These are phyloP conservation scores for Bufo bufo DNA, from an alignment of 2,113 vertebrate species.

Conservation along the genomic window DNA sequence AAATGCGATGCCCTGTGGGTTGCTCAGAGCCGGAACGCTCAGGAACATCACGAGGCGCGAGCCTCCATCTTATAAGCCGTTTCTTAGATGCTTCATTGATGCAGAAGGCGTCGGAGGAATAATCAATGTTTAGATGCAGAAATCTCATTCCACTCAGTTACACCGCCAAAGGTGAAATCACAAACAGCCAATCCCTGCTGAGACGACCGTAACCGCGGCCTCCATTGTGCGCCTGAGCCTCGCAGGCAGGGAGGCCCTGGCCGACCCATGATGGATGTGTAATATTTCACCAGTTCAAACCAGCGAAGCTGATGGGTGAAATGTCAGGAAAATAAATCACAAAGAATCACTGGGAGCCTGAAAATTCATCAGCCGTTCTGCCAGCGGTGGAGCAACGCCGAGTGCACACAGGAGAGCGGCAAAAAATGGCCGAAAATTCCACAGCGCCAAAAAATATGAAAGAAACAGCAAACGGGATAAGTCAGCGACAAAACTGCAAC, in stretches of 20 bases:
- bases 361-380: neutral
- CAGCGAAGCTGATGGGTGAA: slow-evolving; percentile 60
- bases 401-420: too few relatives aligned
- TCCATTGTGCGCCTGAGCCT: neutral
- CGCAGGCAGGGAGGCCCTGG: neutral
- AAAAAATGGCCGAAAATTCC: too few relatives aligned
- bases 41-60: neutral
- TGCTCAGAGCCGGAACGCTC: neutral
- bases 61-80: neutral
- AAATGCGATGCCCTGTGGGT: neutral
- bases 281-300: slow-evolving; percentile 62
- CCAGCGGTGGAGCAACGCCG: neutral
- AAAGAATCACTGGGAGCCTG: slow-evolving; percentile 62
- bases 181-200: slow-evolving; percentile 54
- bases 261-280: slow-evolving; percentile 63
- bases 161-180: slow-evolving; percentile 9
- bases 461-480: too few relatives aligned
- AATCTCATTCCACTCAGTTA: slow-evolving; percentile 4
- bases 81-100: neutral
- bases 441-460: too few relatives aligned
- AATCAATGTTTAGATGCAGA: slow-evolving; percentile 15
- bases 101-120: neutral
- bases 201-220: slow-evolving; percentile 54
- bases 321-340: slow-evolving; percentile 74
- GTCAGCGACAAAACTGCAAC: too few relatives aligned